Evolutionary conservation across 2,888 invertebrate genomes (phyloP).

Genomic region (Oeneis ivallda): DNA sequence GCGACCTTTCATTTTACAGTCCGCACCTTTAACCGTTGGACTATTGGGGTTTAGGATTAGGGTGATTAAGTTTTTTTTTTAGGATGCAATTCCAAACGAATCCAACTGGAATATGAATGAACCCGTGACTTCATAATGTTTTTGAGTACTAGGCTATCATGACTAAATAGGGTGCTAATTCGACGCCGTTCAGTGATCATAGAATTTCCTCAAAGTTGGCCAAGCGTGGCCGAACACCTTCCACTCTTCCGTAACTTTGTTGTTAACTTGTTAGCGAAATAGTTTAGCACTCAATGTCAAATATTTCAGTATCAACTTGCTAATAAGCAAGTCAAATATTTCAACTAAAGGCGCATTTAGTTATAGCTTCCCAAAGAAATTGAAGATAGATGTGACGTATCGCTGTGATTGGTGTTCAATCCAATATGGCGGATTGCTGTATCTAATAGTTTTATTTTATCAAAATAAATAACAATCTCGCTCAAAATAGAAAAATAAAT

Average conservation of each 20-base stretch:
- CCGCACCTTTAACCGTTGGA: no score
- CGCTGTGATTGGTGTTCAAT: no score
- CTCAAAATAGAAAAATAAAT: no score
- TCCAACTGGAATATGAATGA: background rate
- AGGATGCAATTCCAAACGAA: no score
- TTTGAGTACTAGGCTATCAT: constrained; percentile 11
- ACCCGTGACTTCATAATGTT: background rate
- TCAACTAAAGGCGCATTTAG: background rate
- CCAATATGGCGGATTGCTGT: no score
- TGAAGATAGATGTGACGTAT: no score
- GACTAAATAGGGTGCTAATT: constrained; percentile 15
- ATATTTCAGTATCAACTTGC: constrained; percentile 14
- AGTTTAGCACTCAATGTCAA: constrained; percentile 22
- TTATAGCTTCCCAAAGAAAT: background rate
- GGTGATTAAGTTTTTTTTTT: no score
- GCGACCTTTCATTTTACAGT: no score
- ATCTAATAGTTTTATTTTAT: no score
- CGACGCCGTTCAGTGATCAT: constrained; percentile 20
- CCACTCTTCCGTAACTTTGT: constrained; percentile 33
- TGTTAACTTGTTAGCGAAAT: constrained; percentile 17
- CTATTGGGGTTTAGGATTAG: no score
- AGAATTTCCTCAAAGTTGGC: constrained; percentile 29
- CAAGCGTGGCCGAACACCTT: constrained; percentile 24
- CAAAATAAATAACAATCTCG: no score
- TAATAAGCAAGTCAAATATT: background rate